These are phyloP conservation scores for Apodemus speciosus DNA, from an alignment of 2,113 vertebrate species.

Conservation along the genomic window DNA sequence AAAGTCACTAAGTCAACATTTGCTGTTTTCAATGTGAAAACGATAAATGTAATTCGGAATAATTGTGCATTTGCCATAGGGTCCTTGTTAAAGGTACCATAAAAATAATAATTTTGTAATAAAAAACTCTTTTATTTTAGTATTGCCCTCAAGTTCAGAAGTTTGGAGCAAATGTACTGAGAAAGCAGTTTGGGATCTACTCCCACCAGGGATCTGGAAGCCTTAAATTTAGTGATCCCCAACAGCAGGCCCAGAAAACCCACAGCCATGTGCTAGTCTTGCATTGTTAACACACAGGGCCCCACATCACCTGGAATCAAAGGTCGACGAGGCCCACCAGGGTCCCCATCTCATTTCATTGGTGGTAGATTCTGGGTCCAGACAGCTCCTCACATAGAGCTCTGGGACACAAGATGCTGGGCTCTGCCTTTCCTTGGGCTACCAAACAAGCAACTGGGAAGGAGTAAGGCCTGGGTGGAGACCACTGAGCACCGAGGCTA, in stretches of 20 bases:
- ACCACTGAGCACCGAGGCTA: constrained; percentile 77
- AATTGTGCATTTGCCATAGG: constrained; percentile 84
- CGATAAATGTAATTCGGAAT: constrained; percentile 82
- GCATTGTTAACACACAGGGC: constrained; percentile 36
- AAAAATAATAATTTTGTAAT: constrained; percentile 85
- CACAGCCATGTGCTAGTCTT: constrained; percentile 61
- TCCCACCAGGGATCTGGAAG: constrained; percentile 83
- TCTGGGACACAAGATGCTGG: constrained; percentile 20
- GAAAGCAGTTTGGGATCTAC: constrained; percentile 79
- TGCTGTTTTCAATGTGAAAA: constrained; percentile 89
- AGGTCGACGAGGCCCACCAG: constrained; percentile 39
- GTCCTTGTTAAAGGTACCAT: constrained; percentile 84
- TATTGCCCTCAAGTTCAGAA: constrained; percentile 84
- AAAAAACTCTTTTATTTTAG: constrained; percentile 71
- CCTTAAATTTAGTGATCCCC: constrained; percentile 75
- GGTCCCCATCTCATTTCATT: constrained; percentile 48
- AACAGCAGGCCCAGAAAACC: constrained; percentile 59
- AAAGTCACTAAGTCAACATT: constrained; percentile 84
- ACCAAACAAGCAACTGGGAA: constrained; percentile 43
- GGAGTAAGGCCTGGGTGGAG: constrained; percentile 15
- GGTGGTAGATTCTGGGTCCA: constrained; percentile 36
- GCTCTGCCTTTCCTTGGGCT: constrained; percentile 71
- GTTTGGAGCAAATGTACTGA: constrained; percentile 85
- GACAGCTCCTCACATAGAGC: constrained; percentile 44
- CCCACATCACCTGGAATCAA: constrained; percentile 39